Percentiles rank a stretch among this genome's conserved stretches.
These are phyloP conservation scores for Hydrotaea cyrtoneurina DNA, from an alignment of 2,888 invertebrate species.

Conservation along the genomic window DNA sequence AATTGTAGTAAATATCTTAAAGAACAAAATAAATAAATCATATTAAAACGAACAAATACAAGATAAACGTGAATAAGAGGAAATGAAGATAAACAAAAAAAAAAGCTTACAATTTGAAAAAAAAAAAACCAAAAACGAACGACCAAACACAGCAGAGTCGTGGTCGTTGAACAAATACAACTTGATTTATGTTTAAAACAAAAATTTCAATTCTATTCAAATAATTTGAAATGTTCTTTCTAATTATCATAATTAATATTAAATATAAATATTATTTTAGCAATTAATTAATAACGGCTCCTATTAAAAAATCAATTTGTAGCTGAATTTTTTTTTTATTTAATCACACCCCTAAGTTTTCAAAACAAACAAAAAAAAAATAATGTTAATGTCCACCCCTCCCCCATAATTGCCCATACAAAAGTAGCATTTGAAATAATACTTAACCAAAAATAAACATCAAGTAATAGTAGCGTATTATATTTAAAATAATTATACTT, in stretches of 20 bases:
- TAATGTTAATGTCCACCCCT: not conserved
- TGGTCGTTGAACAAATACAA: constrained; percentile 37
- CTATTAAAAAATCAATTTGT: not conserved
- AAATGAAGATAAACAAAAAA: not conserved
- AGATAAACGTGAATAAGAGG: constrained; percentile 39
- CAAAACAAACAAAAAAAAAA: too few relatives aligned
- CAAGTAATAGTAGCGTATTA: constrained; percentile 42
- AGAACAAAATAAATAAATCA: constrained; percentile 8
- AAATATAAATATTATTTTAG: not conserved
- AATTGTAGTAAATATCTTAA: constrained; percentile 52
- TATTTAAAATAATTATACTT: constrained; percentile 18
- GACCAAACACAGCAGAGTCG: not conserved
- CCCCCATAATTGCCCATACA: not conserved
- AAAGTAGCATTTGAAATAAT: constrained; percentile 50
- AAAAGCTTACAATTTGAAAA: constrained; percentile 57
- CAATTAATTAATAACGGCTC: not conserved
- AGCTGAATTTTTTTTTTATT: constrained; percentile 18
- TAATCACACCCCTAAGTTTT: not conserved
- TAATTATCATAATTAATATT: not conserved
- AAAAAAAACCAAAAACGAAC: not conserved
- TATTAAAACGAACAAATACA: constrained; percentile 49
- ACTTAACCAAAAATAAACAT: constrained; percentile 15
- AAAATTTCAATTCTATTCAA: not conserved
- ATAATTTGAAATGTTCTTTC: constrained; percentile 19
- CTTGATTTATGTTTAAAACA: constrained; percentile 28